phyloP scores from a whole-genome alignment of 1,140 invertebrate species.

The Bacillus rossius region DNA sequence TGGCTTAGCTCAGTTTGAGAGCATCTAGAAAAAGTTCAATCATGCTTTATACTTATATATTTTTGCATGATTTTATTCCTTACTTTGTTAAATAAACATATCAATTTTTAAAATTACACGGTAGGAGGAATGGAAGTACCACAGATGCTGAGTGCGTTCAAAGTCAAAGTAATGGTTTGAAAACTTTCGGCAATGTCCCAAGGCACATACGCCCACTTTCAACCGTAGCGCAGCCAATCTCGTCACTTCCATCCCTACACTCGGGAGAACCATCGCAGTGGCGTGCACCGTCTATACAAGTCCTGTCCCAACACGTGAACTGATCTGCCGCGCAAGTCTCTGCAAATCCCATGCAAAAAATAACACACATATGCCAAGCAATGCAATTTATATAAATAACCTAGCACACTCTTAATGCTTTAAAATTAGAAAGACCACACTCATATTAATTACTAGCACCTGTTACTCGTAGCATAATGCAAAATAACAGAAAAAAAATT shows the following conservation, averaged over 20 bases:
- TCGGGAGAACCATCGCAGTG: constrained; percentile 41
- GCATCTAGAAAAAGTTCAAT: too few species aligned
- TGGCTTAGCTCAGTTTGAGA: too few species aligned
- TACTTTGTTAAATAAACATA: too few species aligned
- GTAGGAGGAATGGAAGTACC: not conserved
- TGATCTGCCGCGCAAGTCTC: constrained; percentile 15
- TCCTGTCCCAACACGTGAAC: constrained; percentile 26
- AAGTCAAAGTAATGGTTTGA: too few species aligned
- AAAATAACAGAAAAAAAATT: not conserved
- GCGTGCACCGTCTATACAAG: constrained; percentile 22
- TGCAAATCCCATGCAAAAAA: constrained; percentile 11
- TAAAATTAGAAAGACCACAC: not conserved
- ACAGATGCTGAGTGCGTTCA: not conserved
- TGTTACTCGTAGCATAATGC: not conserved
- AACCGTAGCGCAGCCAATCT: constrained; percentile 53
- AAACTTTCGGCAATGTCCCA: too few species aligned
- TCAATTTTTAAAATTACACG: not conserved
- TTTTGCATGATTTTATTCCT: too few species aligned
- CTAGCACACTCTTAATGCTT: not conserved
- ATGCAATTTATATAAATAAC: too few species aligned
- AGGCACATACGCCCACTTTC: too few species aligned
- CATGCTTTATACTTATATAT: too few species aligned
- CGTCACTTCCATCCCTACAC: constrained; percentile 56
- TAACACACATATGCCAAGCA: not conserved
- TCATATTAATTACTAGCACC: not conserved